Evolutionary conservation across 1,140 invertebrate genomes (phyloP).

Genomic region (Helicorthomorpha holstii): DNA sequence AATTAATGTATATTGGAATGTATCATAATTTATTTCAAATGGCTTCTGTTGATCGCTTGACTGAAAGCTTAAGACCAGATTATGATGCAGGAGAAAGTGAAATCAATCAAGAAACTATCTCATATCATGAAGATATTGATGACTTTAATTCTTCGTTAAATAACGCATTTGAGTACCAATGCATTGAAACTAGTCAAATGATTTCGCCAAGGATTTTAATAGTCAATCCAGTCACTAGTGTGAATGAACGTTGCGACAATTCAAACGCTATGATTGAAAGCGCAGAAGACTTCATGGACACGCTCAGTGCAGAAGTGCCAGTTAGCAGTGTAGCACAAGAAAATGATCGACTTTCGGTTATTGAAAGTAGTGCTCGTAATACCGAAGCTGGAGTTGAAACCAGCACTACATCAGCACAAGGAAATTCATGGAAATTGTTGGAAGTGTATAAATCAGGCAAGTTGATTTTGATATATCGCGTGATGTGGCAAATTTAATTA

Average conservation of each 20-base stretch:
- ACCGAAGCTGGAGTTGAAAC: not conserved
- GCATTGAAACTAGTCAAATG: not conserved
- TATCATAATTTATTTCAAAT: conserved; percentile 9
- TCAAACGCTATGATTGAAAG: not conserved
- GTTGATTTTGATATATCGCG: no score
- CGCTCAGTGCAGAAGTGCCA: no score
- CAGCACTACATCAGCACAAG: not conserved
- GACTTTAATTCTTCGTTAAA: not conserved
- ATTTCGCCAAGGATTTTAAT: not conserved
- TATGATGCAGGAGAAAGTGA: not conserved
- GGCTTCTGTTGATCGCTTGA: conserved; percentile 4
- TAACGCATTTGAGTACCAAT: not conserved
- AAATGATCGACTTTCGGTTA: no score
- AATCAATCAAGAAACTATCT: not conserved
- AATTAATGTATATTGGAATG: conserved; percentile 5
- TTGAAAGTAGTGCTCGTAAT: not conserved
- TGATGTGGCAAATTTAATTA: no score
- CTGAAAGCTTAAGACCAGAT: not conserved
- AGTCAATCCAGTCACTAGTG: not conserved
- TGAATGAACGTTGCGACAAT: not conserved
- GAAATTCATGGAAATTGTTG: not conserved
- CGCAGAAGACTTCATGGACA: not conserved
- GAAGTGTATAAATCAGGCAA: conserved; percentile 1
- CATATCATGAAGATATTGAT: not conserved
- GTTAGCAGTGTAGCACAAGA: no score